Evolutionary conservation across 1,140 invertebrate species (phyloP), one percentile per base, ranked within the genome.

Genomic region (Kradibia gibbosae): DNA sequence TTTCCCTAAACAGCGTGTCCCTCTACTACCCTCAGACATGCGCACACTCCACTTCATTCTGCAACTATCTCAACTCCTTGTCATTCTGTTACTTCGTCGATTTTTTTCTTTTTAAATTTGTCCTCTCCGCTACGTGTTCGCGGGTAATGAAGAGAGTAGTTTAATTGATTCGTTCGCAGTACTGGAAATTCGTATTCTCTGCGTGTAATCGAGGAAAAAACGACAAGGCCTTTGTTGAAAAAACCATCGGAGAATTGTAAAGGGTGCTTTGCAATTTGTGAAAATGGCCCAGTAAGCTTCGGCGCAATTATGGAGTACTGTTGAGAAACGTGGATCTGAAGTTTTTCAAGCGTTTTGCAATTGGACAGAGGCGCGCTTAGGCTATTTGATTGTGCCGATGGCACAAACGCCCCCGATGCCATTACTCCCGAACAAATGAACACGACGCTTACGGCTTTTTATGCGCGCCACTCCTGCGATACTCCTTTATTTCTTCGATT

Each of bases 311-410:
- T n/a, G n/a, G n/a, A n/a, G n/a, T n/a, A n/a, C n/a, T n/a, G n/a
- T n/a, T n/a, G n/a, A n/a, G n/a, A n/a, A n/a, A n/a, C n/a, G 22
- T 8, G 0, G 36, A 8, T 28, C 45, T 48, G 42, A 22, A 8
- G 48, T 42, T 72, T 50, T 72, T 72, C n/a, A 50, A 55, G 48
- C 22, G 48, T 15, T 28, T 55, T 15, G 8, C 74, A 62, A 62
- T 76, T 62, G 36, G 73, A 76, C 13, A 15, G 55, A 1, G 22
- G 10, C 36, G 25, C 55, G 28, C 22, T 7, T 75, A 45, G n/a
- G n/a, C n/a, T 28, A 34, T 76, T 76, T 48, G 36, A 76, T 62
- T 62, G 55, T 42, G 31, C 31, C 42, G 25, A 36, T 57, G 36
- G 53, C 50, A 39, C 0, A 20, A 28, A 13, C 25, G 25, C 25